Base-by-base conservation (phyloP, 2,888 invertebrate genomes). In the Meiosimyza platycephala region DNA sequence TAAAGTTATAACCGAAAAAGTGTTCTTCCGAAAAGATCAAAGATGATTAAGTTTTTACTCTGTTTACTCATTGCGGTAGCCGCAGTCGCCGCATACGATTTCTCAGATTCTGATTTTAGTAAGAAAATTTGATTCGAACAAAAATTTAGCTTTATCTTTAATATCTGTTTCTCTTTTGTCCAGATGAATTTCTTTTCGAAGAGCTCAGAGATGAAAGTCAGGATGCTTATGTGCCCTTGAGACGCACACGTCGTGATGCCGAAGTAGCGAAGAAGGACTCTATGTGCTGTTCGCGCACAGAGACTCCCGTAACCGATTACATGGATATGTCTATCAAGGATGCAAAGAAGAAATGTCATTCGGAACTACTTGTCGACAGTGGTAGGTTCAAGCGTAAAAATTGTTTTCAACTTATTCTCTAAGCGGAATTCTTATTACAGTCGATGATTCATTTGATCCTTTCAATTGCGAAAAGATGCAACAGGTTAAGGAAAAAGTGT, bases 41-140 rank as follows among this genome's bases (percentile, higher is more conserved):
- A 75, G 71, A 80, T 80, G 79, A 77, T 79, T n/a, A 79, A 79
- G 66, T 51, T 76, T 54, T 60, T 78, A 22, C 64, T 75, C 7
- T 72, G 74, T 72, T 64, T 76, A 47, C 54, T 76, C 9, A 33
- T 77, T 18, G 70, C 77, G 57, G 62, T 74, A 28, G 68, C 71
- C 16, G 76, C 76, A 5, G 73, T 68, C 33, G 75, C 76, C n/a
- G 79, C 78, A 16, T 82, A 82, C 50, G 80, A 81, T 68, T 81
- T 82, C 48, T 74, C 77, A 54, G 80, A 82, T 76, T 72, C 77
- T 0, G 78, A 77, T 40, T 81, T 80, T 59, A 82, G 82, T 82
- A 73, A 78, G 79, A 51, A 51, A 40, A 40, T 40, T 40, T 40
- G 9, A 40, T 40, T 40, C 9, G 40, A 40, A 9, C 9, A 40